Percentiles rank a stretch among this genome's conserved stretches.
phyloP scores from a whole-genome alignment of 2,888 invertebrate genomes.

The Lasioglossum figueresi region DNA sequence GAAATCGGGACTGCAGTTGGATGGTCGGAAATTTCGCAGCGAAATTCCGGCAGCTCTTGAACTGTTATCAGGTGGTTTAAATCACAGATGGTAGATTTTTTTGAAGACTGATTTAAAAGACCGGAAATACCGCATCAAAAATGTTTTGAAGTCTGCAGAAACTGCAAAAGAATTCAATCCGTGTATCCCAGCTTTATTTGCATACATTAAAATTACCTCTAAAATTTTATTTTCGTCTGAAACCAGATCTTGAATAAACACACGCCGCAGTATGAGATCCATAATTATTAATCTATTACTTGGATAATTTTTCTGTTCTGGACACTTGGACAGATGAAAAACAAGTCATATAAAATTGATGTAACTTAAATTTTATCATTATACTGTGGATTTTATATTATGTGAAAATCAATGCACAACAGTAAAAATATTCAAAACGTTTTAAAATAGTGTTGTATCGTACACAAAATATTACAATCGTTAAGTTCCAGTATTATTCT shows the following conservation, averaged over 20 bases:
- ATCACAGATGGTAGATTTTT: conserved; percentile 1
- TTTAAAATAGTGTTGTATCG: too few species aligned
- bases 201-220: not conserved
- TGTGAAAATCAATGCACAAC: too few species aligned
- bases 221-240: not conserved
- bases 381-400: too few species aligned
- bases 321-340: too few species aligned
- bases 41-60: not conserved
- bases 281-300: too few species aligned
- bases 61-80: not conserved
- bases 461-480: too few species aligned
- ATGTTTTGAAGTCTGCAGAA: not conserved
- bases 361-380: too few species aligned
- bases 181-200: not conserved
- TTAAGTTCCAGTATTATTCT: too few species aligned
- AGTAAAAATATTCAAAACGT: too few species aligned
- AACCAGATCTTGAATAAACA: not conserved
- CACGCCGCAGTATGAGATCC: too few species aligned
- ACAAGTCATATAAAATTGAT: too few species aligned
- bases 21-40: not conserved
- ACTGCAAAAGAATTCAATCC: not conserved
- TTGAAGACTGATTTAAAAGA: not conserved
- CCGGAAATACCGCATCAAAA: not conserved
- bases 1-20: not conserved
- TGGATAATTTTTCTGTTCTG: too few species aligned